A percentile compares a stretch with the other conserved stretches of the same genome.
phyloP scores from a whole-genome alignment of 2,888 invertebrate genomes.

The Noctua janthe region DNA sequence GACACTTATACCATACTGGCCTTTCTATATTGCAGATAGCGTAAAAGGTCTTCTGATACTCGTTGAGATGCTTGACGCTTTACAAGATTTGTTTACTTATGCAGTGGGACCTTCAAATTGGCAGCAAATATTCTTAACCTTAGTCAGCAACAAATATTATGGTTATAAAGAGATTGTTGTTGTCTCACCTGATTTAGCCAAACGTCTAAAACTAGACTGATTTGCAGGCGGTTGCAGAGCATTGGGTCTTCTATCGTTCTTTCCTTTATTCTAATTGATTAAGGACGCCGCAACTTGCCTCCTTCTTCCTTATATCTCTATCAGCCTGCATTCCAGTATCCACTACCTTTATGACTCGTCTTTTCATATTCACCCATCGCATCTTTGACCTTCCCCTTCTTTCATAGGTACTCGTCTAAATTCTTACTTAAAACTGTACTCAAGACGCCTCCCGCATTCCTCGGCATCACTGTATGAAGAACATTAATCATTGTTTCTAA shows the following conservation, averaged over 20 bases:
- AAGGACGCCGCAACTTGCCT: background rate
- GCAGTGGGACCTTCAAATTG: constrained; percentile 19
- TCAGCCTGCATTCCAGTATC: background rate
- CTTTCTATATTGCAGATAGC: constrained; percentile 6
- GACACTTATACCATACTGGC: constrained; percentile 2
- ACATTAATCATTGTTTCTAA: constrained; percentile 18
- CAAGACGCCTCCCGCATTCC: constrained; percentile 14
- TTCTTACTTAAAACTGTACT: background rate
- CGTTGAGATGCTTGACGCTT: background rate
- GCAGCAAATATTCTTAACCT: constrained; percentile 51
- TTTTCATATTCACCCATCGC: background rate
- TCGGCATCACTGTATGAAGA: background rate
- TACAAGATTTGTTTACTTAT: constrained; percentile 17
- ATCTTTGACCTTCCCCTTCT: background rate
- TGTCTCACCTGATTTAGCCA: background rate
- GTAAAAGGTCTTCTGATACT: constrained; percentile 5
- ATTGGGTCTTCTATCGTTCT: background rate
- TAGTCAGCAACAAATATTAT: constrained; percentile 24
- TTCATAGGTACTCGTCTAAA: background rate
- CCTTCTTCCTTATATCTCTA: background rate
- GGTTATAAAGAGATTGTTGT: constrained; percentile 1
- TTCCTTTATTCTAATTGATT: background rate
- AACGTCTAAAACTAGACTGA: background rate
- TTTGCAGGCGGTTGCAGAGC: background rate
- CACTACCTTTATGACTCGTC: background rate